phyloP scores from a whole-genome alignment of 2,888 invertebrate species.

The Aspidapion aeneum region DNA sequence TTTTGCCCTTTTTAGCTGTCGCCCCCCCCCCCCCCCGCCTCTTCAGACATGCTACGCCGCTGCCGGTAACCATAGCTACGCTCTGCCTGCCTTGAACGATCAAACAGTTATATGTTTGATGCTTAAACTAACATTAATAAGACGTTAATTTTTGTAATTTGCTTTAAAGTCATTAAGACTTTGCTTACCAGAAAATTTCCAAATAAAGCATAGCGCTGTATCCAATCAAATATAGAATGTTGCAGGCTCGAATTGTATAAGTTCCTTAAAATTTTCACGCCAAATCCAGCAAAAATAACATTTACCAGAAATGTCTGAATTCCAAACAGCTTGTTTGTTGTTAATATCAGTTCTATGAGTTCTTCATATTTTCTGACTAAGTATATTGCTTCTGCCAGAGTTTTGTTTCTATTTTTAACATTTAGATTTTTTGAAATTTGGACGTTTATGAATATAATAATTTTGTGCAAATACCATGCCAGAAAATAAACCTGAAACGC shows the following conservation, averaged over 20 bases:
- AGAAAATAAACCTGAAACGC: not conserved
- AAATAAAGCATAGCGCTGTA: not conserved
- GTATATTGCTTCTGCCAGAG: not conserved
- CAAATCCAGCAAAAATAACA: not conserved
- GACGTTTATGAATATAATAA: not conserved
- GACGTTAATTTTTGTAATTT: too few relatives aligned
- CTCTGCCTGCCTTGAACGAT: too few relatives aligned
- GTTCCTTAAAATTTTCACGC: too few relatives aligned
- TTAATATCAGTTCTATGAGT: not conserved
- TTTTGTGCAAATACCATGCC: not conserved
- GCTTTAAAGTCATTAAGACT: too few relatives aligned
- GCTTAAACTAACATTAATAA: too few relatives aligned
- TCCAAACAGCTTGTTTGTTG: not conserved
- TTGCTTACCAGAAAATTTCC: not conserved
- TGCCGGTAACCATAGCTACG: too few relatives aligned
- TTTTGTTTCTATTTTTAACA: not conserved
- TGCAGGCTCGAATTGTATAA: not conserved
- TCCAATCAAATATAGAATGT: not conserved
- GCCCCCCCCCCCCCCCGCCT: too few relatives aligned
- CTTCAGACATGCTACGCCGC: too few relatives aligned
- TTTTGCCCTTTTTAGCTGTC: too few relatives aligned
- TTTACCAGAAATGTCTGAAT: not conserved
- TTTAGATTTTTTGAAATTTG: not conserved
- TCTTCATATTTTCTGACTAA: not conserved
- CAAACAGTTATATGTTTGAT: too few relatives aligned